Evolutionary conservation across 2,797 vertebrate species (phyloP).

Genomic region (Eospalax fontanierii): DNA sequence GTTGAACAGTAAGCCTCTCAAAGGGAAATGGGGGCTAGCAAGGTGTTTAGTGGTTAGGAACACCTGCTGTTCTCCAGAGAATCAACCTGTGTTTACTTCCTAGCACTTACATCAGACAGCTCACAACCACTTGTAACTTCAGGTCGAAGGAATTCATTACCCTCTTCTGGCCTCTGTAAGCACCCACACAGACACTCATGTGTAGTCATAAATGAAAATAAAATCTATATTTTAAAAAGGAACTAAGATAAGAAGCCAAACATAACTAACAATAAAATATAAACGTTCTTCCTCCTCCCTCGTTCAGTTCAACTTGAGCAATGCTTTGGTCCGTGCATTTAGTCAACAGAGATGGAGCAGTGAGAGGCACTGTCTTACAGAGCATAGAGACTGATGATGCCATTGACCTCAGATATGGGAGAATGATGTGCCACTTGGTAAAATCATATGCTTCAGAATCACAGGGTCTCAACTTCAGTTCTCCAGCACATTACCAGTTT

Average conservation of each 20-base stretch:
- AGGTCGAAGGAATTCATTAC: too few species aligned
- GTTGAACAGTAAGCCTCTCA: background rate
- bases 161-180: too few species aligned
- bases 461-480: background rate
- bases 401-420: background rate
- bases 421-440: background rate
- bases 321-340: background rate
- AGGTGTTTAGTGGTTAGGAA: too few species aligned
- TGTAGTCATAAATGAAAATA: too few species aligned
- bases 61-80: too few species aligned
- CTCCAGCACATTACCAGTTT: background rate
- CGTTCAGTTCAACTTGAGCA: background rate
- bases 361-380: background rate
- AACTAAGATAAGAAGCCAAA: background rate
- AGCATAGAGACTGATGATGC: background rate
- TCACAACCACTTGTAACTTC: too few species aligned
- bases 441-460: slow-evolving; percentile 29
- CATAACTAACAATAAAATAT: background rate
- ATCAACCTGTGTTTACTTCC: too few species aligned
- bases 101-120: too few species aligned
- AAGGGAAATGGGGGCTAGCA: background rate
- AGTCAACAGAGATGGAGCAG: background rate
- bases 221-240: background rate
- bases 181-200: too few species aligned
- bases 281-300: background rate